Evolutionary conservation across 2,797 vertebrate species (phyloP).

Genomic region (Melanotaenia boesemani): DNA sequence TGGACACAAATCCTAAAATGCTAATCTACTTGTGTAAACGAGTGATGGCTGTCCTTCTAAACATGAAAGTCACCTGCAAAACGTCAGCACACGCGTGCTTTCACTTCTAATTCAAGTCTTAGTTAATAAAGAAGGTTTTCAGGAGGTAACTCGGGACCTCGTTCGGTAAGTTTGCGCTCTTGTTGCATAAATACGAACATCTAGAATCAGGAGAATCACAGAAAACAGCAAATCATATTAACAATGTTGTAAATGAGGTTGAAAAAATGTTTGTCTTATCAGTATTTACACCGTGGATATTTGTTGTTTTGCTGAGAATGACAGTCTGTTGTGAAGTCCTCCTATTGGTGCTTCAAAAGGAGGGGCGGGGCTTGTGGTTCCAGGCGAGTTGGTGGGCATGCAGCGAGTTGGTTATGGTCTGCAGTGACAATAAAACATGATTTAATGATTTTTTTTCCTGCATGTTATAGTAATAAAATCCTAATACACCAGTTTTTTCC

Average conservation of each 20-base stretch:
- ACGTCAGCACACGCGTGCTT: neutral
- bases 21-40: too few relatives aligned
- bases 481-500: too few relatives aligned
- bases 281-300: conserved; percentile 32
- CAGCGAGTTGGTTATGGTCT: conserved; percentile 38
- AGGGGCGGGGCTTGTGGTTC: conserved; percentile 50
- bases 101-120: neutral
- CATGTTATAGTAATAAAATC: neutral
- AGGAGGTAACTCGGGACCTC: conserved; percentile 34
- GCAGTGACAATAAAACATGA: neutral
- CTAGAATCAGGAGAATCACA: conserved; percentile 5
- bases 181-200: conserved; percentile 9
- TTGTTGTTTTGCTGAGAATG: conserved; percentile 25
- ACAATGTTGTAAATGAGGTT: conserved; percentile 34
- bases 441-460: neutral
- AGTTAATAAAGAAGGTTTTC: neutral
- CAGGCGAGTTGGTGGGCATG: conserved; percentile 52
- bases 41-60: too few relatives aligned
- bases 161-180: conserved; percentile 4
- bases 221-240: neutral
- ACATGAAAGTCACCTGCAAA: too few relatives aligned
- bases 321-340: conserved; percentile 50
- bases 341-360: conserved; percentile 41
- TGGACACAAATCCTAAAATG: neutral
- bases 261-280: conserved; percentile 11